Percentiles rank a stretch among this genome's conserved stretches.
phyloP scores from a whole-genome alignment of 92 coral and sea anemone genomes.

The Epizoanthus fatuus region DNA sequence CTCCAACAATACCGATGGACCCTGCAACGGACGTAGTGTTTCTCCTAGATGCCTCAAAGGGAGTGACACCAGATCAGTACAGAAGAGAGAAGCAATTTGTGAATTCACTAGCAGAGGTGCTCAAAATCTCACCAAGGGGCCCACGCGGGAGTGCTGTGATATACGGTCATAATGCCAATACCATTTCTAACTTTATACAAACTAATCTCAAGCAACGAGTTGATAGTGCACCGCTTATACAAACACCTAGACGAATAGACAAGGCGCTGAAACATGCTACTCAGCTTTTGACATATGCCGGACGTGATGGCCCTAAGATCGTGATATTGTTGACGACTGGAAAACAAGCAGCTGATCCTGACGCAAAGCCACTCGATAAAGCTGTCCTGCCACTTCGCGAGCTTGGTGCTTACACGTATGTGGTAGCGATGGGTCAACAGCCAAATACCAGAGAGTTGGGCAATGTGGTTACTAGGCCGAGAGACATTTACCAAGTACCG shows the following conservation, averaged over 20 bases:
- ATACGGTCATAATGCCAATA: slow-evolving; percentile 33
- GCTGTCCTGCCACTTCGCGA: slow-evolving; percentile 9
- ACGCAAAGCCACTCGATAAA: neutral
- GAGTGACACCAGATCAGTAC: slow-evolving; percentile 10
- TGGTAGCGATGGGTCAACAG: slow-evolving; percentile 26
- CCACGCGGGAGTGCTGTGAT: slow-evolving; percentile 26
- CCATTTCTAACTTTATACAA: slow-evolving; percentile 29
- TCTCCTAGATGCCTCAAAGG: slow-evolving; percentile 20
- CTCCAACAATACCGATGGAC: slow-evolving; percentile 6
- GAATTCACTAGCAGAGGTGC: slow-evolving; percentile 11
- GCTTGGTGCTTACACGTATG: slow-evolving; percentile 10
- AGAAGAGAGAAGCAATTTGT: slow-evolving; percentile 20
- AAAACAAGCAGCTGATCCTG: slow-evolving; percentile 12
- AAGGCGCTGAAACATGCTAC: slow-evolving; percentile 28
- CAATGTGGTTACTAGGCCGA: slow-evolving; percentile 4
- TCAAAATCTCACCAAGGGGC: slow-evolving; percentile 27
- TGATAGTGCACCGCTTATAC: slow-evolving; percentile 19
- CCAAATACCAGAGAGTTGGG: neutral
- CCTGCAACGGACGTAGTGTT: slow-evolving; percentile 16
- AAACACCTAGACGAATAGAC: slow-evolving; percentile 32
- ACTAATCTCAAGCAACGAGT: slow-evolving; percentile 17
- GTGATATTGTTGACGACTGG: slow-evolving; percentile 35
- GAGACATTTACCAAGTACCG: slow-evolving; percentile 11
- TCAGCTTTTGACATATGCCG: slow-evolving; percentile 6
- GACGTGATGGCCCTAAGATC: slow-evolving; percentile 12